A percentile compares a stretch with the other conserved stretches of the same genome.
Evolutionary conservation across 2,113 vertebrate species (phyloP).

Genomic region (Sakesphorus luctuosus): DNA sequence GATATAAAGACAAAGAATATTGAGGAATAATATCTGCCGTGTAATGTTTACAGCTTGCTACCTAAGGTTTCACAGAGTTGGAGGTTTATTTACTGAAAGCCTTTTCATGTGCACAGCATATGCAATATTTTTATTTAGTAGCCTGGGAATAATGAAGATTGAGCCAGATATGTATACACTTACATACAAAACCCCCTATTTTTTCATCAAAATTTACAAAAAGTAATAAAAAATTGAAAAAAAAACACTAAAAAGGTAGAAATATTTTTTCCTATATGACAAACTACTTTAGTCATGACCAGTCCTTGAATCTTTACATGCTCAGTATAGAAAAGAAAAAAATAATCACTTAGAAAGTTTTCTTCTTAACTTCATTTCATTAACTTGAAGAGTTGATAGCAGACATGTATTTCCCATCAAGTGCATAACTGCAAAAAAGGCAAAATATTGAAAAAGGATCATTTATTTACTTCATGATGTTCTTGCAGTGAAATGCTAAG

Average conservation of each 20-base stretch:
- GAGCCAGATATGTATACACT: background rate
- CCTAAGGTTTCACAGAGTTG: background rate
- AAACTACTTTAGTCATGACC: background rate
- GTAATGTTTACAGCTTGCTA: background rate
- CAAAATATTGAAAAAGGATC: background rate
- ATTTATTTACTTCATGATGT: background rate
- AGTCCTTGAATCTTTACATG: background rate
- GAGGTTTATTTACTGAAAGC: background rate
- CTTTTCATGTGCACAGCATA: background rate
- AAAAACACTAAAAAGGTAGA: background rate
- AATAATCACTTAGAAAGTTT: background rate
- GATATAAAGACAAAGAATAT: background rate
- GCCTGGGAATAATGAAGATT: background rate
- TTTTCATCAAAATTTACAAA: background rate
- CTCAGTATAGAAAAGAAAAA: background rate
- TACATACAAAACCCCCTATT: background rate
- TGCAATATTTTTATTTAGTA: background rate
- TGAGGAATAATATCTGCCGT: background rate
- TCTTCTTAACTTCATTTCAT: background rate
- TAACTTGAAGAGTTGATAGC: background rate
- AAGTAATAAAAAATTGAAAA: background rate
- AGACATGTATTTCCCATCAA: background rate
- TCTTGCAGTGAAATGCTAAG: background rate
- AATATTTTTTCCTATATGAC: background rate
- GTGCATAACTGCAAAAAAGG: background rate